phyloP scores from a whole-genome alignment of 2,113 vertebrate species.

The Arizona elegans region DNA sequence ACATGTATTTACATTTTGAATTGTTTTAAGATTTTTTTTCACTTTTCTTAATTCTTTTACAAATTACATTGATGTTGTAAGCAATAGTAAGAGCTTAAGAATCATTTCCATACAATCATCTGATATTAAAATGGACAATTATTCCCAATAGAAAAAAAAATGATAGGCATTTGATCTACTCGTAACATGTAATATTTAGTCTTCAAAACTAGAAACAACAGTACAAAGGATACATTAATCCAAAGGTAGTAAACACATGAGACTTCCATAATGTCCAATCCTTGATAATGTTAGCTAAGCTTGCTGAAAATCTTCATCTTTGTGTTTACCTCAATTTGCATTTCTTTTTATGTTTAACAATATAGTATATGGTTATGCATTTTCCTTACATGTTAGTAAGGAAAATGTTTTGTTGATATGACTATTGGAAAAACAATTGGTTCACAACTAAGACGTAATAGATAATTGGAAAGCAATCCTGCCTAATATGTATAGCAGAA shows the following conservation, averaged over 20 bases:
- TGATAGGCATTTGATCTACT: neutral
- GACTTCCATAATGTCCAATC: neutral
- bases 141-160: neutral
- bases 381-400: neutral
- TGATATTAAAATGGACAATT: neutral
- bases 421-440: neutral
- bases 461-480: neutral
- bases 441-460: neutral
- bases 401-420: neutral
- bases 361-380: neutral
- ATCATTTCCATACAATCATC: neutral
- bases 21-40: neutral
- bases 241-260: neutral
- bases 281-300: neutral
- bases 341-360: neutral
- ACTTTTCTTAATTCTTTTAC: neutral
- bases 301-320: neutral
- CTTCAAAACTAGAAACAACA: neutral
- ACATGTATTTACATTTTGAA: neutral
- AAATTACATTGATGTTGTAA: neutral
- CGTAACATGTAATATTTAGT: neutral
- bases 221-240: neutral
- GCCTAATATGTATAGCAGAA: neutral
- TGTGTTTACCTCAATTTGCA: neutral
- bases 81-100: neutral